Conservation (phyloP, 1,140 invertebrate genomes). For the Panagrolaimus sp. region DNA sequence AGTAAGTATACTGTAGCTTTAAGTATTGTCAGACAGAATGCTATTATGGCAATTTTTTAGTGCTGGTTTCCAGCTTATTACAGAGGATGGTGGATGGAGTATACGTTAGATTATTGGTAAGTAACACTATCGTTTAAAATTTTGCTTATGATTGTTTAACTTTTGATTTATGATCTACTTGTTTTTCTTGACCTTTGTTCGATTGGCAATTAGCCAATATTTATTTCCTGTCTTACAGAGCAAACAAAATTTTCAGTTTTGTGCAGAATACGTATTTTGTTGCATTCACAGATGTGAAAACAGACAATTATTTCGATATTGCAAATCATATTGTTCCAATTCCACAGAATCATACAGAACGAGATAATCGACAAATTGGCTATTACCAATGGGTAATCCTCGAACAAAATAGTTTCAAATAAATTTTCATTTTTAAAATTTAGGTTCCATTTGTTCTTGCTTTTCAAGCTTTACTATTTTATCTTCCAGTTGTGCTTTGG, state of each 20-base stretch:
- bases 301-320: constrained; percentile 54
- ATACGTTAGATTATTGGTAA: constrained; percentile 57
- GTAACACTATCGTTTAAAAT: constrained; percentile 17
- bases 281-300: constrained; percentile 47
- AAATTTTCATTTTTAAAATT: neutral
- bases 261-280: constrained; percentile 58
- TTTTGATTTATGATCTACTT: no score
- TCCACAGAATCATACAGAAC: constrained; percentile 48
- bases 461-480: constrained; percentile 63
- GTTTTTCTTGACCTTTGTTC: no score
- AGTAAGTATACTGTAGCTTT: neutral
- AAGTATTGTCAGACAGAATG: neutral
- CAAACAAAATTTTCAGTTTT: constrained; percentile 35
- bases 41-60: neutral
- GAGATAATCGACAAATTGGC: constrained; percentile 55
- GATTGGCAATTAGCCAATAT: no score
- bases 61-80: constrained; percentile 59
- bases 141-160: no score
- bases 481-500: constrained; percentile 62
- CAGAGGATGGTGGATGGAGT: constrained; percentile 57
- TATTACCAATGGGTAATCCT: neutral
- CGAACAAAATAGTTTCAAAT: constrained; percentile 2
- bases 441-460: constrained; percentile 61
- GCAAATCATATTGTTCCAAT: constrained; percentile 48
- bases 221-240: no score